Base-by-base conservation (phyloP, 2,113 vertebrate genomes). In the Tapirus terrestris region DNA sequence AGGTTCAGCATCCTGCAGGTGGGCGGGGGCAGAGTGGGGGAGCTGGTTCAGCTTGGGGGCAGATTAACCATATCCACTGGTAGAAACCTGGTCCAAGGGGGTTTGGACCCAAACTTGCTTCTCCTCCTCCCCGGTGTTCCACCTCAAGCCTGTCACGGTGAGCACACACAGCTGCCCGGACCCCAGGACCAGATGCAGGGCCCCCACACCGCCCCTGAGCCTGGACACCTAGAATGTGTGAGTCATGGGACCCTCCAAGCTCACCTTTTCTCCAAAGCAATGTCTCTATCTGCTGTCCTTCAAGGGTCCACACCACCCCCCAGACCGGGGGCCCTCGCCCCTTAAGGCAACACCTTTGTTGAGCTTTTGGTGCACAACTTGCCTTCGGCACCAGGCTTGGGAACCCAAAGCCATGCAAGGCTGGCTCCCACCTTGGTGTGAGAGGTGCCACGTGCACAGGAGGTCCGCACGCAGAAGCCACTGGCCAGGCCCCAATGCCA, bases 401-500 rank as follows among this genome's bases (percentile, higher is more conserved):
- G 27, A 27, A 27, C 18, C 8, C 1, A 61, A 43, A 11, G 7
- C 79, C 16, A 60, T 25, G 27, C 25, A 27, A 29, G 36, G 53
- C 12, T 20, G 48, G 21, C 51, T 1, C 0, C 13, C n/a, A 16
- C 7, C 1, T 6, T 4, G 56, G 36, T 4, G 39, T 36, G 70
- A 23, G 25, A 12, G 27, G 36, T 18, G 5, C 5, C 36, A 16
- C 1, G n/a, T 3, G 5, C 25, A 2, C 17, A 25, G 27, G 60
- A 56, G 36, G 25, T 13, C 79, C 36, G 12, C 8, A 6, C 16
- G 1, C 8, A 60, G 58, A 60, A 25, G 14, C 58, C 58, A 25
- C 58, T 60, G 58, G 21, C 51, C 48, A 11, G 12, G 51, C 51
- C 51, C 14, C 13, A 13, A 17, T 14, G 51, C 51, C 51, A 13